Conservation (phyloP, 2,797 vertebrate genomes). For the Melanotaenia boesemani region DNA sequence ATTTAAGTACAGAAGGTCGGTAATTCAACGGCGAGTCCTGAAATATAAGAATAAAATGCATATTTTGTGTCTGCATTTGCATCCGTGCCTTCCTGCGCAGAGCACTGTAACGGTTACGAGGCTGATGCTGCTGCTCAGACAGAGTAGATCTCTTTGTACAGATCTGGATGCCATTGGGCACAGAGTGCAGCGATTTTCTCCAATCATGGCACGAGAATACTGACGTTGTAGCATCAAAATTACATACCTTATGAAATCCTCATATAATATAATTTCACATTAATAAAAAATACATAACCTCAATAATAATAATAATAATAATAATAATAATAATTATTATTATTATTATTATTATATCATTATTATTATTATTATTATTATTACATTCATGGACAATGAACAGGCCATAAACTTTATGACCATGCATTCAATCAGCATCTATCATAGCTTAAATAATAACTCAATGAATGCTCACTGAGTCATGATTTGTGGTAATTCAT, state of each 20-base stretch:
- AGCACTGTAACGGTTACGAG: conserved; percentile 51
- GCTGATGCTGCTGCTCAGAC: conserved; percentile 38
- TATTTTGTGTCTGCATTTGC: conserved; percentile 66
- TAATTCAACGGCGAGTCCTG: conserved; percentile 55
- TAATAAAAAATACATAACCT: too few relatives aligned
- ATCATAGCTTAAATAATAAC: neutral
- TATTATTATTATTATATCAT: too few relatives aligned
- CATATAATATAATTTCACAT: too few relatives aligned
- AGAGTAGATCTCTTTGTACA: conserved; percentile 86
- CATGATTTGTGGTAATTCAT: conserved; percentile 13
- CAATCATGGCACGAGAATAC: conserved; percentile 61
- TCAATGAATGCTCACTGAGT: neutral
- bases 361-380: too few relatives aligned
- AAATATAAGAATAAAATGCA: conserved; percentile 56
- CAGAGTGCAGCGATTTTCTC: conserved; percentile 28
- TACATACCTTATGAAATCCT: too few relatives aligned
- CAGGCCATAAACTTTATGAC: neutral
- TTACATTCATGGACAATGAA: too few relatives aligned
- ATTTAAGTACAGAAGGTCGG: conserved; percentile 23
- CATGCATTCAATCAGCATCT: neutral
- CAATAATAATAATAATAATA: too few relatives aligned
- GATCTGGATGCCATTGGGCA: conserved; percentile 76
- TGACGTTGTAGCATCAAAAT: conserved; percentile 28
- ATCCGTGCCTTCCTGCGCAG: conserved; percentile 57
- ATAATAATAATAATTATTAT: too few relatives aligned